phyloP scores from a whole-genome alignment of 2,113 vertebrate species.

The Tachycineta bicolor region DNA sequence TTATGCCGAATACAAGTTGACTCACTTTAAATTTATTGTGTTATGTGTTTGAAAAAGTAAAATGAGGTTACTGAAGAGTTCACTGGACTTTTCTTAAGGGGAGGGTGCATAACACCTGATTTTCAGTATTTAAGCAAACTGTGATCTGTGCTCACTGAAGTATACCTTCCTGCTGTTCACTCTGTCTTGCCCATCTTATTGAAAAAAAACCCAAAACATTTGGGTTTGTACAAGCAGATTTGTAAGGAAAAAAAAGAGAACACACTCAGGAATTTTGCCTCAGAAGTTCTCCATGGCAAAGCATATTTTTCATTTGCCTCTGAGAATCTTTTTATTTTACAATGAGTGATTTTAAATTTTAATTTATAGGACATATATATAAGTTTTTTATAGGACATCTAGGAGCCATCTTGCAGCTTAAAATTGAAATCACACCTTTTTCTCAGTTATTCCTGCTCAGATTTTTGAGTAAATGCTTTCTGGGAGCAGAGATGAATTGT shows the following conservation, averaged over 20 bases:
- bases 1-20: background rate
- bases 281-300: background rate
- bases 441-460: background rate
- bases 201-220: no score
- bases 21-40: background rate
- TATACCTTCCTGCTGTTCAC: background rate
- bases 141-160: background rate
- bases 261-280: background rate
- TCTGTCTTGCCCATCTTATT: background rate
- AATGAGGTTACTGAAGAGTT: background rate
- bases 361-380: background rate
- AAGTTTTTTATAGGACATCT: background rate
- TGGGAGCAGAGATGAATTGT: background rate
- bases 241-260: background rate
- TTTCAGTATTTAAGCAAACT: background rate
- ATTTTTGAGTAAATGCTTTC: background rate
- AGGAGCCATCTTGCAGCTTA: background rate
- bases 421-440: background rate
- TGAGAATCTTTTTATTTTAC: background rate
- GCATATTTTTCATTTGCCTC: background rate
- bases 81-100: background rate
- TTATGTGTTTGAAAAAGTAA: background rate
- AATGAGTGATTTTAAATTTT: background rate
- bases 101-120: background rate
- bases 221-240: background rate